phyloP scores from a whole-genome alignment of 35 echinoderm and acorn worm genomes.

The Patiria miniata region DNA sequence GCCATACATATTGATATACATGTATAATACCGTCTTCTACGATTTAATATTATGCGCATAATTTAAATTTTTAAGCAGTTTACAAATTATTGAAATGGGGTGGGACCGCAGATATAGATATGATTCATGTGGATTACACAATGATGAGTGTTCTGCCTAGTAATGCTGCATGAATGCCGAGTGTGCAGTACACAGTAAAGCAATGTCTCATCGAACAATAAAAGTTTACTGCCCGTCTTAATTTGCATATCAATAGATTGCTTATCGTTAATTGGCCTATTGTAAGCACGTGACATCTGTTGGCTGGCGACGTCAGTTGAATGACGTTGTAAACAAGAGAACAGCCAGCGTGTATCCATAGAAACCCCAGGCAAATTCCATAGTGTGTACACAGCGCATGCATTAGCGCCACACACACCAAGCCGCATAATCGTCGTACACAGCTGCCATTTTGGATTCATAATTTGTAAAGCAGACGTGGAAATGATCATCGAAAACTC shows the following conservation, averaged over 20 bases:
- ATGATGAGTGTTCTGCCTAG: no score
- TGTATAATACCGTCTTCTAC: no score
- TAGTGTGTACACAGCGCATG: slow-evolving; percentile 40
- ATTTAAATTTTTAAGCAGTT: no score
- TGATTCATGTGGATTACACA: no score
- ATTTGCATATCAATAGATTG: background rate
- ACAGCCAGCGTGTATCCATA: slow-evolving; percentile 54
- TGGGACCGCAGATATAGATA: no score
- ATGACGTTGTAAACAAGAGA: slow-evolving; percentile 81
- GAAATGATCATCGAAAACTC: slow-evolving; percentile 19
- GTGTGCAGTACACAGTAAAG: no score
- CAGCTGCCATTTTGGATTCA: slow-evolving; percentile 73
- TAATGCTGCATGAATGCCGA: no score
- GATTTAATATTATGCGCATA: no score
- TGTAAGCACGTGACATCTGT: slow-evolving; percentile 54
- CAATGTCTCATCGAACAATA: no score
- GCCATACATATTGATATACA: no score
- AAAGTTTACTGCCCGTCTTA: background rate
- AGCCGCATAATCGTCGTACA: background rate
- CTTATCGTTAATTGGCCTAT: slow-evolving; percentile 47
- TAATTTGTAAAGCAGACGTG: background rate
- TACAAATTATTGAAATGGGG: no score
- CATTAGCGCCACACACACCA: background rate
- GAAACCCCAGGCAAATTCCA: slow-evolving; percentile 76
- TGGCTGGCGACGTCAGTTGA: slow-evolving; percentile 62